These are phyloP conservation scores for Philonicus albiceps DNA, from an alignment of 2,888 invertebrate species.

Conservation along the genomic window DNA sequence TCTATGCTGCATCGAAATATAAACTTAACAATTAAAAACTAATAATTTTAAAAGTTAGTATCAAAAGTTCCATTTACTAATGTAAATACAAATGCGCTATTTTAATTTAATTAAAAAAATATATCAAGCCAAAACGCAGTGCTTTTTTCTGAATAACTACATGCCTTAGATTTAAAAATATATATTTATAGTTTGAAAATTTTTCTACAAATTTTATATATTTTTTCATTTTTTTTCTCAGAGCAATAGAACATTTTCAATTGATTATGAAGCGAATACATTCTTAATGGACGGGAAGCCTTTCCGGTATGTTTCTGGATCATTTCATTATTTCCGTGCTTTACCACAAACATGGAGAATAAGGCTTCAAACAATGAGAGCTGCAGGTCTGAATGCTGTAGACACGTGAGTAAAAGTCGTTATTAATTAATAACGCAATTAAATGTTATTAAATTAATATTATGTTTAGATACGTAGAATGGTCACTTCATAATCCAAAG, in stretches of 20 bases:
- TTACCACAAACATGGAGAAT: constrained; percentile 81
- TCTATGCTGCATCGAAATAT: too few species aligned
- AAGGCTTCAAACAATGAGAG: constrained; percentile 76
- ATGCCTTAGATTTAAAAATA: too few species aligned
- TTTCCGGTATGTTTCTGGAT: constrained; percentile 77
- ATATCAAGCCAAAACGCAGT: too few species aligned
- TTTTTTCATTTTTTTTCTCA: neutral
- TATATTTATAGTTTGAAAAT: too few species aligned
- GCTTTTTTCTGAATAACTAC: too few species aligned
- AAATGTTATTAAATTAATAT: neutral
- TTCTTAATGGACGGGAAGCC: constrained; percentile 77
- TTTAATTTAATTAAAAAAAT: too few species aligned
- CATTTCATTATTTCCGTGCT: constrained; percentile 88
- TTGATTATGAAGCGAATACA: constrained; percentile 68
- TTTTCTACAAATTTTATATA: too few species aligned
- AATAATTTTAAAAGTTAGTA: too few species aligned
- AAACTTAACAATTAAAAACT: too few species aligned
- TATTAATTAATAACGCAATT: neutral
- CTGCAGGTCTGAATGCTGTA: constrained; percentile 85
- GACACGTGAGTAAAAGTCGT: constrained; percentile 71
- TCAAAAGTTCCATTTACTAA: too few species aligned
- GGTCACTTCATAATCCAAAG: constrained; percentile 87
- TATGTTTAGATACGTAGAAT: constrained; percentile 78
- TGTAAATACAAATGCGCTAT: too few species aligned
- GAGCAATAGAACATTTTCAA: constrained; percentile 57